Evolutionary conservation across 2,888 invertebrate genomes (phyloP).

Genomic region (Pammene fasciana): DNA sequence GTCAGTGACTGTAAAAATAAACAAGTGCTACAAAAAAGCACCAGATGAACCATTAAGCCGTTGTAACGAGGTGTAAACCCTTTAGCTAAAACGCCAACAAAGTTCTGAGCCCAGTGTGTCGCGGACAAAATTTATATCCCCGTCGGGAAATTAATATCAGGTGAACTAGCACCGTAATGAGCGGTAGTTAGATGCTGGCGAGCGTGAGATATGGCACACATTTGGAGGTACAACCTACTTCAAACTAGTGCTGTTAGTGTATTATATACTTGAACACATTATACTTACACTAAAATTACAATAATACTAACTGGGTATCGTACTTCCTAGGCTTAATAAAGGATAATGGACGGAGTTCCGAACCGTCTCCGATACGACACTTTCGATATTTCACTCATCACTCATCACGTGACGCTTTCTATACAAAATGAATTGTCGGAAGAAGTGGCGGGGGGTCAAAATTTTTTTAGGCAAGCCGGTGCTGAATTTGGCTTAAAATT

Average conservation of each 20-base stretch:
- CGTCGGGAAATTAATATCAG: constrained; percentile 80
- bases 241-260: not conserved
- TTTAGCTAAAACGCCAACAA: constrained; percentile 38
- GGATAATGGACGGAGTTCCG: too few species aligned
- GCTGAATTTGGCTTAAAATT: too few species aligned
- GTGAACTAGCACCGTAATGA: constrained; percentile 53
- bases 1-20: not conserved
- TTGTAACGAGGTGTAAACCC: constrained; percentile 40
- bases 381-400: too few species aligned
- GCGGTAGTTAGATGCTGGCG: constrained; percentile 27
- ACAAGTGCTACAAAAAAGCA: not conserved
- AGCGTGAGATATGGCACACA: constrained; percentile 13
- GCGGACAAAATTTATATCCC: constrained; percentile 74
- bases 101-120: constrained; percentile 50
- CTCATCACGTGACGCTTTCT: too few species aligned
- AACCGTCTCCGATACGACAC: too few species aligned
- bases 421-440: too few species aligned
- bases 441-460: too few species aligned
- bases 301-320: too few species aligned
- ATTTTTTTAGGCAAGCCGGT: too few species aligned
- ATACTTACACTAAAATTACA: too few species aligned
- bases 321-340: too few species aligned
- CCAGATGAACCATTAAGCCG: constrained; percentile 11
- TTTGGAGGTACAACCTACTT: constrained; percentile 16
- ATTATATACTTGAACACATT: too few species aligned